phyloP scores from a whole-genome alignment of 2,888 invertebrate genomes.

The Pterostichus niger region DNA sequence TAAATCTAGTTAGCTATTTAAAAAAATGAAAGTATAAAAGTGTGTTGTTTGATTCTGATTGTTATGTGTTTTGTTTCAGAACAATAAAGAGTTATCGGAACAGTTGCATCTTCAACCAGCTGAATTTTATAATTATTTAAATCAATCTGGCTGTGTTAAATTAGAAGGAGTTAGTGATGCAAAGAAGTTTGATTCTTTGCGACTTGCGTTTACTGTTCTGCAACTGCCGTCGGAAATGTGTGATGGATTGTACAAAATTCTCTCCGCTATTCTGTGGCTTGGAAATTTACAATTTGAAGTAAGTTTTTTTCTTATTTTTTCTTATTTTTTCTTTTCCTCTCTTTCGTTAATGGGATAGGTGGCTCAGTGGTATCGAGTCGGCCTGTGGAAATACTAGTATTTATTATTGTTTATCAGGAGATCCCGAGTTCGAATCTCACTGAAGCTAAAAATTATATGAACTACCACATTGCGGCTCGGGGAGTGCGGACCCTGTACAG shows the following conservation, averaged over 20 bases:
- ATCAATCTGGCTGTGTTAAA: slow-evolving; percentile 87
- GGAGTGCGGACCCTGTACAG: no score
- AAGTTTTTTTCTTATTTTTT: slow-evolving; percentile 55
- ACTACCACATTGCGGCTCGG: no score
- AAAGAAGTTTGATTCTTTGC: slow-evolving; percentile 88
- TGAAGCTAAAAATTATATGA: no score
- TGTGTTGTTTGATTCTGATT: not conserved
- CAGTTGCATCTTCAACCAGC: slow-evolving; percentile 87
- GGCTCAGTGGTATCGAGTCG: no score
- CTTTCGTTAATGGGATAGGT: no score
- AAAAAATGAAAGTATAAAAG: no score
- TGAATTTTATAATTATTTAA: slow-evolving; percentile 89
- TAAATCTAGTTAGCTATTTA: no score
- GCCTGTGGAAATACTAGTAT: no score
- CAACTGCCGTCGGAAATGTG: slow-evolving; percentile 92
- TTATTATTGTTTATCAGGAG: no score
- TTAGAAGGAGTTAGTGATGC: slow-evolving; percentile 84
- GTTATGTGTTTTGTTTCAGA: slow-evolving; percentile 75
- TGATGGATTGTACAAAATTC: slow-evolving; percentile 92
- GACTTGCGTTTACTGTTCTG: slow-evolving; percentile 92
- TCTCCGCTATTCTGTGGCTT: slow-evolving; percentile 94
- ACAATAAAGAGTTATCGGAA: slow-evolving; percentile 86
- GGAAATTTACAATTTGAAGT: slow-evolving; percentile 92
- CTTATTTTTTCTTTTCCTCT: no score
- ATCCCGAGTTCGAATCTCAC: no score